A percentile compares a stretch with the other conserved stretches of the same genome.
These are phyloP conservation scores for Presbytis comata DNA, from an alignment of 2,797 vertebrate species.

Conservation along the genomic window DNA sequence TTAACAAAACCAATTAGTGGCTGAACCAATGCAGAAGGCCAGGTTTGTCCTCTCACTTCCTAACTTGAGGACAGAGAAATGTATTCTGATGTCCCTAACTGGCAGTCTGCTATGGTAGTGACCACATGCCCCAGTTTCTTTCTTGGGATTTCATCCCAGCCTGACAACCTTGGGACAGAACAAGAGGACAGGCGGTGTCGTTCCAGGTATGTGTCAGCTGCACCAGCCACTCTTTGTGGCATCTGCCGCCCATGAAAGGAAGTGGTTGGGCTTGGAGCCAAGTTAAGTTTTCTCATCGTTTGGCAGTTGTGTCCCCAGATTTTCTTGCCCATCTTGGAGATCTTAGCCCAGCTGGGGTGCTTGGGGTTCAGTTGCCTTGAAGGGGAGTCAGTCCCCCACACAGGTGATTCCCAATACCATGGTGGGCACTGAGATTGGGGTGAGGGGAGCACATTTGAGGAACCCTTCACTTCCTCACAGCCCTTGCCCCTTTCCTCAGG, in stretches of 20 bases:
- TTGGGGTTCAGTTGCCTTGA: not conserved
- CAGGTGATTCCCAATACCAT: not conserved
- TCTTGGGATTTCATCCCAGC: not conserved
- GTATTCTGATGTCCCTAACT: not conserved
- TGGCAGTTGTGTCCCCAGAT: not conserved
- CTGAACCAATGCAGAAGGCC: not conserved
- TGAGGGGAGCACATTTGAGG: fast-evolving
- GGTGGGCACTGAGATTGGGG: not conserved
- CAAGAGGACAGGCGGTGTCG: not conserved
- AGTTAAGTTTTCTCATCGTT: not conserved
- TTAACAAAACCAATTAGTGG: not conserved
- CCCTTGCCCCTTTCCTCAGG: not conserved
- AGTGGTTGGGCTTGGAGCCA: not conserved
- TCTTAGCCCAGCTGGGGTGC: not conserved
- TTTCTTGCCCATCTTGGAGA: not conserved
- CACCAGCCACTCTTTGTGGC: not conserved
- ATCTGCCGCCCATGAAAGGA: not conserved
- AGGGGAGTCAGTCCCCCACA: not conserved
- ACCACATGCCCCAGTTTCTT: not conserved
- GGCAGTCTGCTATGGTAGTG: not conserved
- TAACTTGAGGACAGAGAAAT: not conserved
- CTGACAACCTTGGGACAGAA: not conserved
- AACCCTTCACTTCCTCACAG: not conserved
- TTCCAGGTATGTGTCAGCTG: not conserved
- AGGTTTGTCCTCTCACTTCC: not conserved